Conservation (phyloP, 1,140 invertebrate genomes). For the Drosophila sturtevanti region DNA sequence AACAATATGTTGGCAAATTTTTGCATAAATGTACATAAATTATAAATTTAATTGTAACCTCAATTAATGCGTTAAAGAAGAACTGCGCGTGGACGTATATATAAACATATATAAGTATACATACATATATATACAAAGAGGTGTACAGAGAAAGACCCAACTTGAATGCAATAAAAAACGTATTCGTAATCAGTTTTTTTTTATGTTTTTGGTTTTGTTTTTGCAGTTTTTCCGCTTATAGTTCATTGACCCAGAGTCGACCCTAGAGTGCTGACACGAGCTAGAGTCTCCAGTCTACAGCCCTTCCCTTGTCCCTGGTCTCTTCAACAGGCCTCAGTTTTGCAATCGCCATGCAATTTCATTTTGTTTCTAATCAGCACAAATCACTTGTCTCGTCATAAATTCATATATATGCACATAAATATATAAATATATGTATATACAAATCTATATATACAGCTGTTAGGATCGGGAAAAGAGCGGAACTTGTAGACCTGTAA, state of each 20-base stretch:
- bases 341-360: constrained; percentile 63
- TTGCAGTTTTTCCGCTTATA: constrained; percentile 48
- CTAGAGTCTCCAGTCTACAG: constrained; percentile 31
- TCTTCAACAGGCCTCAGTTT: constrained; percentile 31
- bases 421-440: background rate
- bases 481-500: constrained; percentile 19
- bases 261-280: constrained; percentile 73
- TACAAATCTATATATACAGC: background rate
- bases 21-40: constrained; percentile 50
- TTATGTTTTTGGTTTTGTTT: constrained; percentile 36
- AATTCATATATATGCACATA: too few relatives aligned
- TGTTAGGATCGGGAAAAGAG: constrained; percentile 20
- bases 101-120: background rate
- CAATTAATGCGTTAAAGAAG: constrained; percentile 50
- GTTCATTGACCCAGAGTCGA: constrained; percentile 73
- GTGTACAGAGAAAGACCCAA: constrained; percentile 23
- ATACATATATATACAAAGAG: constrained; percentile 22
- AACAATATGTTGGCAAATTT: constrained; percentile 67
- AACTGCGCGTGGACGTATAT: constrained; percentile 40
- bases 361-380: constrained; percentile 63
- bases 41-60: constrained; percentile 62
- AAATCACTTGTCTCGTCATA: constrained; percentile 20
- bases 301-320: background rate
- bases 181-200: constrained; percentile 54
- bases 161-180: constrained; percentile 46